These are phyloP conservation scores for Clepsis dumicolana DNA, from an alignment of 2,888 invertebrate genomes.

Conservation along the genomic window DNA sequence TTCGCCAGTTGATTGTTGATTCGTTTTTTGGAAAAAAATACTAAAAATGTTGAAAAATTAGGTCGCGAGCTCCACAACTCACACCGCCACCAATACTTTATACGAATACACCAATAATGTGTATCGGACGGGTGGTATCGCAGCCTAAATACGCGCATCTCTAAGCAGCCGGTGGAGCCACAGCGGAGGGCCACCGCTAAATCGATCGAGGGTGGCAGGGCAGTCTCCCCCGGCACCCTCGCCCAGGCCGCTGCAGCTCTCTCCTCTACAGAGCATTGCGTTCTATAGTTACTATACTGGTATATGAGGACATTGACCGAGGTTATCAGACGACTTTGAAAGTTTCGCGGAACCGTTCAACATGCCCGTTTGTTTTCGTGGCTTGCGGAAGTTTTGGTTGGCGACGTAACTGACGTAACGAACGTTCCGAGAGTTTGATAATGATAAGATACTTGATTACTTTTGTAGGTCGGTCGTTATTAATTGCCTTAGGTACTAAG, in stretches of 20 bases:
- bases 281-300: conserved; percentile 12
- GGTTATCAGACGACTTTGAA: conserved; percentile 64
- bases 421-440: background rate
- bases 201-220: conserved; percentile 64
- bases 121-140: conserved; percentile 17
- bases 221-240: conserved; percentile 33
- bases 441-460: background rate
- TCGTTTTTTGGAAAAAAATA: no score
- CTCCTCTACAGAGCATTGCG: conserved; percentile 40
- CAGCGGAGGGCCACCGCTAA: conserved; percentile 41
- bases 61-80: no score
- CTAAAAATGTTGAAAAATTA: no score
- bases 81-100: no score
- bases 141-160: conserved; percentile 49
- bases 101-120: background rate
- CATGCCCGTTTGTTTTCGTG: conserved; percentile 29
- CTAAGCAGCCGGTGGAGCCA: conserved; percentile 10
- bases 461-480: background rate
- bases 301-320: conserved; percentile 60
- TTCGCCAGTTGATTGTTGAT: no score
- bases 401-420: conserved; percentile 3
- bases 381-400: conserved; percentile 28
- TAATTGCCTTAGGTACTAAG: background rate
- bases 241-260: conserved; percentile 39
- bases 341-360: conserved; percentile 49